Base-by-base conservation (phyloP, 1,140 invertebrate genomes). In the Oncopodura yosiiana region DNA sequence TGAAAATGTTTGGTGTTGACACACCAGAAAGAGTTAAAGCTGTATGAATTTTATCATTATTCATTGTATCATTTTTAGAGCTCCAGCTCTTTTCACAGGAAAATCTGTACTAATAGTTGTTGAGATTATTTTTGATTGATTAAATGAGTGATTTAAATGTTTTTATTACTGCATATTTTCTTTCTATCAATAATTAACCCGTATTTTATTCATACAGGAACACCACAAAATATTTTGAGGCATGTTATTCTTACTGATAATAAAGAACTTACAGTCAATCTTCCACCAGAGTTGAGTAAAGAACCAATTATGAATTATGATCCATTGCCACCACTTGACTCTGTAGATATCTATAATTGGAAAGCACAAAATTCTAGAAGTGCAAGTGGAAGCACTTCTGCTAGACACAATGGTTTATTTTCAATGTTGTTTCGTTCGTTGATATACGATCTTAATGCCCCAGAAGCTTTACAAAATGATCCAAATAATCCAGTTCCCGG, bases 171-270 rank as follows among this genome's bases (percentile, higher is more conserved):
- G n/a, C n/a, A n/a, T n/a, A n/a, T n/a, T n/a, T n/a, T n/a, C n/a
- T n/a, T n/a, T n/a, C n/a, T n/a, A n/a, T n/a, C n/a, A n/a, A n/a
- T n/a, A n/a, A n/a, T n/a, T n/a, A n/a, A n/a, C n/a, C n/a, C 46
- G n/a, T n/a, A n/a, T n/a, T n/a, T n/a, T n/a, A n/a, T n/a, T n/a
- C n/a, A n/a, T n/a, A n/a, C n/a, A 2, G 37, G 46, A 48, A 74
- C 83, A 16, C 87, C 87, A 2, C 69, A 77, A 30, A 86, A 82
- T 67, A 81, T 91, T 60, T 73, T 81, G 21, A 71, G 87, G 26
- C 86, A 92, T 68, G 80, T 92, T 41, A 74, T 91, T 38, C 69
- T 92, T 2, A 85, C 84, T 0, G 87, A 88, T 65, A 77, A 85
- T 26, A 86, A 84, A 67, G 82, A 86, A 62, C 75, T 83, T 11